Evolutionary conservation across 2,113 vertebrate species (phyloP).

Genomic region (Coreoperca whiteheadi): DNA sequence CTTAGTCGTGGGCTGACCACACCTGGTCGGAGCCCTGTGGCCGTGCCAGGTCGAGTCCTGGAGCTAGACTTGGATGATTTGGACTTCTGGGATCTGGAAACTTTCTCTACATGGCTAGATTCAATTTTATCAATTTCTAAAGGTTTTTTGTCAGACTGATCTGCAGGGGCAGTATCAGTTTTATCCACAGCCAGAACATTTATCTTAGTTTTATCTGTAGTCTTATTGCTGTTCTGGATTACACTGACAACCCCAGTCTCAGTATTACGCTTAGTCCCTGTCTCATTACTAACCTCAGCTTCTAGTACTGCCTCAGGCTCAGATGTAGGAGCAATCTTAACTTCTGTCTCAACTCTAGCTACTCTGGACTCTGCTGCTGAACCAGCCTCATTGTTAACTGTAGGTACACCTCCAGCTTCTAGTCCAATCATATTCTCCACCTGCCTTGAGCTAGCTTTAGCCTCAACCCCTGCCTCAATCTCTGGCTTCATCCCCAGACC

Average conservation of each 20-base stretch:
- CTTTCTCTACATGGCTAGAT: constrained; percentile 45
- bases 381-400: constrained; percentile 25
- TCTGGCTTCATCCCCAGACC: constrained; percentile 22
- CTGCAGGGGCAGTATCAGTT: constrained; percentile 11
- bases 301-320: constrained; percentile 31
- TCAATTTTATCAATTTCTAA: constrained; percentile 27
- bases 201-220: constrained; percentile 11
- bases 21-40: constrained; percentile 70
- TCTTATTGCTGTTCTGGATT: constrained; percentile 27
- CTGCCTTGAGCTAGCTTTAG: constrained; percentile 19
- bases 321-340: constrained; percentile 9
- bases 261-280: constrained; percentile 5
- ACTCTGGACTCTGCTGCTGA: constrained; percentile 16
- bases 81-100: constrained; percentile 67
- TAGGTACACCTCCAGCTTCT: constrained; percentile 35
- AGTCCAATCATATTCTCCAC: constrained; percentile 24
- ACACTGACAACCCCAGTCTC: constrained; percentile 16
- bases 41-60: constrained; percentile 76
- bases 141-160: constrained; percentile 42
- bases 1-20: constrained; percentile 61
- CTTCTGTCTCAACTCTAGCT: constrained; percentile 40
- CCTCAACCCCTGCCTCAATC: constrained; percentile 12
- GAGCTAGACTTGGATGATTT: constrained; percentile 76
- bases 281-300: not conserved
- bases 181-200: not conserved